Conservation (phyloP, 2,113 vertebrate species). For the Hystrix brachyura region DNA sequence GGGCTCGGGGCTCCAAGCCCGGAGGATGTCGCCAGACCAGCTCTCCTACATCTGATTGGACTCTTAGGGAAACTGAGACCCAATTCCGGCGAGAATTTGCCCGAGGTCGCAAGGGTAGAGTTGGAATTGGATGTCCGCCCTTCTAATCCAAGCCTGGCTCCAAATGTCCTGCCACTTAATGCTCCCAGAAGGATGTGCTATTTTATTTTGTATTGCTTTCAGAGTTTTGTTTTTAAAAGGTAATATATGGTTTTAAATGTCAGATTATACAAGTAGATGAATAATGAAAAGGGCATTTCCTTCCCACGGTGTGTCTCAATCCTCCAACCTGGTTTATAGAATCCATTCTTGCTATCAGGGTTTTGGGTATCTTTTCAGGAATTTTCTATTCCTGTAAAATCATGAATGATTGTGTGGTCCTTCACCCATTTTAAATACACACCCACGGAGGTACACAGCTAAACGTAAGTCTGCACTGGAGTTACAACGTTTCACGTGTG, state of each 20-base stretch:
- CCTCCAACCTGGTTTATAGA: background rate
- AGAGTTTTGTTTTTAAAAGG: slow-evolving; percentile 29
- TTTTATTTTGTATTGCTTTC: slow-evolving; percentile 25
- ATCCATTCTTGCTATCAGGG: background rate
- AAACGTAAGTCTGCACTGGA: background rate
- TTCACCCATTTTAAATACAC: background rate
- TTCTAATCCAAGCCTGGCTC: background rate
- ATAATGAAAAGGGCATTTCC: background rate
- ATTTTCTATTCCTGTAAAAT: background rate
- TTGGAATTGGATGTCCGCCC: background rate
- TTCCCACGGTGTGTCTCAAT: background rate
- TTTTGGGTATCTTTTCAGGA: background rate
- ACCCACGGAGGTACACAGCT: background rate
- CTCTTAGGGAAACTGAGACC: background rate
- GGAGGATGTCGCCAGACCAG: background rate
- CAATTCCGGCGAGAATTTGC: background rate
- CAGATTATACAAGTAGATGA: background rate
- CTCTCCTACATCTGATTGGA: background rate
- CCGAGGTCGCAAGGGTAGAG: background rate
- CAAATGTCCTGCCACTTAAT: background rate
- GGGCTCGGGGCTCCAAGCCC: rapidly evolving
- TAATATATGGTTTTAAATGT: background rate
- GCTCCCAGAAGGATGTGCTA: background rate
- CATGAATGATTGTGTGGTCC: background rate
- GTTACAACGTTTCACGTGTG: background rate